Evolutionary conservation across 2,888 invertebrate genomes (phyloP).

Genomic region (Aricia artaxerxes): DNA sequence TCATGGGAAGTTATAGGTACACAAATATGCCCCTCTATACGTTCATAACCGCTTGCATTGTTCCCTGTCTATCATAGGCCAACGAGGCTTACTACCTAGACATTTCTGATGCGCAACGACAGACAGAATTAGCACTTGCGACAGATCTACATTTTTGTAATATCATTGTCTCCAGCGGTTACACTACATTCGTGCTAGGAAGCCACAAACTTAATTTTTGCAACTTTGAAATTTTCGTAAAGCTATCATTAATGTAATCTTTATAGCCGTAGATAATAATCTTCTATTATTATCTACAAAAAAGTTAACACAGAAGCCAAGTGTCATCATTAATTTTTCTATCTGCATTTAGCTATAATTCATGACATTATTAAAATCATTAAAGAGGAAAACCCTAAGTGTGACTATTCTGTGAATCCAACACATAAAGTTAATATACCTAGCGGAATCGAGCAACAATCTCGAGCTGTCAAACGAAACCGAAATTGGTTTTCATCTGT

Average conservation of each 20-base stretch:
- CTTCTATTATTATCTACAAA: neutral
- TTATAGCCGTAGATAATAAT: neutral
- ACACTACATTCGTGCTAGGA: slow-evolving; percentile 15
- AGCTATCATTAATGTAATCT: neutral
- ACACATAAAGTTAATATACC: too few relatives aligned
- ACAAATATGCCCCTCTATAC: too few relatives aligned
- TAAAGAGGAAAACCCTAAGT: too few relatives aligned
- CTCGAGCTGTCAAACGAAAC: too few relatives aligned
- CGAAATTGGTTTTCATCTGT: too few relatives aligned
- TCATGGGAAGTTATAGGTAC: too few relatives aligned
- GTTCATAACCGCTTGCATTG: neutral
- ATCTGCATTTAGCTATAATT: neutral
- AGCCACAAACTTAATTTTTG: slow-evolving; percentile 25
- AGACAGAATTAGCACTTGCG: neutral
- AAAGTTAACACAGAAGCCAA: neutral
- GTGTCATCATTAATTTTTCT: neutral
- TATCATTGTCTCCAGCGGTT: slow-evolving; percentile 2
- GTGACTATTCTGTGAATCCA: neutral
- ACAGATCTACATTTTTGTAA: neutral
- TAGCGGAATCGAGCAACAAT: too few relatives aligned
- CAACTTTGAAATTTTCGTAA: slow-evolving; percentile 16
- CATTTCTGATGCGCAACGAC: neutral
- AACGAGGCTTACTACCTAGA: neutral
- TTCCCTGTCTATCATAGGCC: neutral
- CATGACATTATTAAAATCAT: too few relatives aligned